These are phyloP conservation scores for Acanthurus leucopareius DNA, from an alignment of 2,797 vertebrate species.

Conservation along the genomic window DNA sequence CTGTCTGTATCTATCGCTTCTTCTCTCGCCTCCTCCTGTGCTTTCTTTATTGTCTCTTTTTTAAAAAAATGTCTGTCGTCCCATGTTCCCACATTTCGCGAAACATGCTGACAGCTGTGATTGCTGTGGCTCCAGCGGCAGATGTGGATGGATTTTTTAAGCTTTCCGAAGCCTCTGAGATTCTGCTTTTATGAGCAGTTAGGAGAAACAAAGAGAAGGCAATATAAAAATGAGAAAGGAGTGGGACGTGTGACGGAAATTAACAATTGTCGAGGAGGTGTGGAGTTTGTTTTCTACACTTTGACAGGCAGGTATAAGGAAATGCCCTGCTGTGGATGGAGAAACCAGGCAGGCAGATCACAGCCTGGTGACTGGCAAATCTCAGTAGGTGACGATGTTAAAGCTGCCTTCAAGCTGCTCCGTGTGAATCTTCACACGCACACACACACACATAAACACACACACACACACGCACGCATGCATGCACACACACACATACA, in stretches of 20 bases:
- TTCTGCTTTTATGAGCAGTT: conserved; percentile 20
- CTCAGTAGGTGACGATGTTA: conserved; percentile 71
- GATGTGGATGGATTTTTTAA: conserved; percentile 29
- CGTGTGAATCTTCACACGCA: conserved; percentile 35
- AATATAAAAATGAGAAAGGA: conserved; percentile 3
- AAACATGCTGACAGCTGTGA: conserved; percentile 29
- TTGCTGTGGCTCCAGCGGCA: not conserved
- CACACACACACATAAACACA: not conserved
- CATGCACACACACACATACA: not conserved
- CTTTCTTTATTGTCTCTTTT: conserved; percentile 17
- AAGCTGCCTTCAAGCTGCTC: conserved; percentile 59
- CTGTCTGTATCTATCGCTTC: conserved; percentile 32
- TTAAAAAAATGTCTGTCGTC: conserved; percentile 33
- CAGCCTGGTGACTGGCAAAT: conserved; percentile 65
- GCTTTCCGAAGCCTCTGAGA: not conserved
- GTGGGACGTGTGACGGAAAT: conserved; percentile 56
- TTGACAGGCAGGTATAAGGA: conserved; percentile 68
- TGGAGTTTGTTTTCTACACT: conserved; percentile 38
- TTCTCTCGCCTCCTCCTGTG: conserved; percentile 20
- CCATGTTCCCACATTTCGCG: not conserved
- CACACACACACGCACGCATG: too few relatives aligned
- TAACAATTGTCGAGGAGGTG: conserved; percentile 50
- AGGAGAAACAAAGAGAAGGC: conserved; percentile 50
- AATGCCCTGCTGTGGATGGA: conserved; percentile 63
- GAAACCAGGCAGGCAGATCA: conserved; percentile 66